Base-by-base conservation (phyloP, 1,140 invertebrate species). In the Caligus rogercresseyi region DNA sequence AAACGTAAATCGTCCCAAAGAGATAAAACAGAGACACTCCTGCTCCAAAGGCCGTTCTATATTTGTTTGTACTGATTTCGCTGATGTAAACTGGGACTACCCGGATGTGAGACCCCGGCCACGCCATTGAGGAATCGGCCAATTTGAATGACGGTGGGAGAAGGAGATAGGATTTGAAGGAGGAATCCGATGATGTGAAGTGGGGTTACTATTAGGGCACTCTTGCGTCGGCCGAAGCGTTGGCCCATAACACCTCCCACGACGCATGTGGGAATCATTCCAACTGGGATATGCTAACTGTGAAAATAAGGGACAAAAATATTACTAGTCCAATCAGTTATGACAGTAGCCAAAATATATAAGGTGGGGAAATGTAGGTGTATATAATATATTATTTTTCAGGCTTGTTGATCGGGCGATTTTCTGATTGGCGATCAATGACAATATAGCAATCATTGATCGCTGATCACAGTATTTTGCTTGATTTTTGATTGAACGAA, bases 21-120 rank as follows among this genome's bases (percentile, higher is more conserved):
- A 54, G n/a, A 52, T 62, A 62, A 3, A 21, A 54, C 20, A 16
- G 14, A 18, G 21, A 18, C n/a, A 62, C 20, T 54, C 60, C 60
- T n/a, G 60, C 60, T 21, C 60, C 60, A 19, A 62, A 56, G 15
- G 60, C 31, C 15, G 60, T 62, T 43, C 60, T 53, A 4, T 18
- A 53, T 20, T 52, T 25, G 19, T 21, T 21, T 18, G 26, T 53
- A 1, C 16, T 14, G 1, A 62, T 62, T 54, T 62, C 60, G 54
- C 60, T 62, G 15, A 62, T 26, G 31, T 62, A 62, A 2, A 60
- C 57, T 3, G 57, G 16, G 21, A 25, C 26, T 2, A 25, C 16
- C 18, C 57, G 16, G 26, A 16, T 31, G 18, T 19, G 43, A 43
- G 18, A 24, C 57, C 57, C 20, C 4, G 11, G 57, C 57, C 18